These are phyloP conservation scores for Andinoacara biseriatus DNA, from an alignment of 2,113 vertebrate genomes.

Conservation along the genomic window DNA sequence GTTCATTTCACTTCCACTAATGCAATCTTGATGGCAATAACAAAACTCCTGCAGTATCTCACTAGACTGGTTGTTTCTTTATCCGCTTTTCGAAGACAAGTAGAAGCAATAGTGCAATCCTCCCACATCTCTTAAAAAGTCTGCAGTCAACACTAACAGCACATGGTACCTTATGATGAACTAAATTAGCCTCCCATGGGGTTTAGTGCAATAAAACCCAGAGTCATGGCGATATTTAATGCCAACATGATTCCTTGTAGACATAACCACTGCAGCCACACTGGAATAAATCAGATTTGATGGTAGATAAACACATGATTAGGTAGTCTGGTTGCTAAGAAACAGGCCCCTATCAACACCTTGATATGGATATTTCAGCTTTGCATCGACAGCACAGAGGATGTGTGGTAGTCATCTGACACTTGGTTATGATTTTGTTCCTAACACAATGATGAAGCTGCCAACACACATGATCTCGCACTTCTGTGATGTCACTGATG, in stretches of 20 bases:
- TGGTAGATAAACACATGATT: slow-evolving; percentile 57
- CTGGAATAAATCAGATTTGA: slow-evolving; percentile 39
- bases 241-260: slow-evolving; percentile 35
- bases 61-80: background rate
- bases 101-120: background rate
- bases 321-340: slow-evolving; percentile 68
- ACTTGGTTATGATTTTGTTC: slow-evolving; percentile 58
- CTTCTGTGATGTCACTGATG: slow-evolving; percentile 44
- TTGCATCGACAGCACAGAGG: slow-evolving; percentile 30
- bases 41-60: background rate
- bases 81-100: background rate
- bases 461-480: slow-evolving; percentile 61
- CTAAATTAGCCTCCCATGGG: slow-evolving; percentile 22
- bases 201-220: slow-evolving; percentile 33
- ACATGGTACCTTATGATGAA: slow-evolving; percentile 17
- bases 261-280: slow-evolving; percentile 41
- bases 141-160: slow-evolving; percentile 23
- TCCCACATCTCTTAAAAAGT: slow-evolving; percentile 6
- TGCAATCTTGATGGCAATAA: background rate
- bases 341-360: slow-evolving; percentile 63
- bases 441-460: slow-evolving; percentile 55
- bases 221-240: slow-evolving; percentile 45
- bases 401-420: slow-evolving; percentile 72
- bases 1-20: background rate
- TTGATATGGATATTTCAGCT: slow-evolving; percentile 70